These are phyloP conservation scores for Azorinus chamasolen DNA, from an alignment of 2,888 invertebrate genomes.

Conservation along the genomic window DNA sequence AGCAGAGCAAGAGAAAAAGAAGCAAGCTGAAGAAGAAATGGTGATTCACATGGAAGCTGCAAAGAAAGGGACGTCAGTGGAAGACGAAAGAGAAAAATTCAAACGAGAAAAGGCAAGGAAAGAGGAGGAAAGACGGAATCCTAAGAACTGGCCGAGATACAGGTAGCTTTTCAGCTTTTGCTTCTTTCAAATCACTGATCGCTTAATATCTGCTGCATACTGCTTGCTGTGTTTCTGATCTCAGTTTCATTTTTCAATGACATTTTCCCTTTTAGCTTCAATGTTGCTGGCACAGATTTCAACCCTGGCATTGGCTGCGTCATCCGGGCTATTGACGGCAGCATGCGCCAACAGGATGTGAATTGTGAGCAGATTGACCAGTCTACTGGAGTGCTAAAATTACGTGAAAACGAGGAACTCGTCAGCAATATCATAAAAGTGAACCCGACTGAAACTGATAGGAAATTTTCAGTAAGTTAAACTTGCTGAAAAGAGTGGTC, in stretches of 20 bases:
- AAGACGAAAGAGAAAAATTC: conserved; percentile 67
- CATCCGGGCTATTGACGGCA: conserved; percentile 76
- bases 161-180: conserved; percentile 77
- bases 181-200: too few relatives aligned
- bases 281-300: conserved; percentile 72
- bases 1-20: conserved; percentile 71
- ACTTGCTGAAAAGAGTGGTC: too few relatives aligned
- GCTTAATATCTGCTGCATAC: too few relatives aligned
- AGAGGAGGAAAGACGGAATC: conserved; percentile 75
- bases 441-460: conserved; percentile 56
- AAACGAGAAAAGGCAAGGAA: conserved; percentile 65
- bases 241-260: too few relatives aligned
- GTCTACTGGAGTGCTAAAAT: conserved; percentile 65
- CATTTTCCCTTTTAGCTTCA: conserved; percentile 71
- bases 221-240: too few relatives aligned
- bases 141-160: conserved; percentile 81
- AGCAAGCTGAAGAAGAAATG: conserved; percentile 71
- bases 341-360: conserved; percentile 72
- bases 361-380: conserved; percentile 72
- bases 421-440: conserved; percentile 81
- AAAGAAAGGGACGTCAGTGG: conserved; percentile 73
- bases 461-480: conserved; percentile 63
- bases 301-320: conserved; percentile 79
- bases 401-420: conserved; percentile 80
- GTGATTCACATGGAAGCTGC: conserved; percentile 68